Base-by-base conservation (phyloP, 2,888 invertebrate genomes). In the Chrysomela aeneicollis region DNA sequence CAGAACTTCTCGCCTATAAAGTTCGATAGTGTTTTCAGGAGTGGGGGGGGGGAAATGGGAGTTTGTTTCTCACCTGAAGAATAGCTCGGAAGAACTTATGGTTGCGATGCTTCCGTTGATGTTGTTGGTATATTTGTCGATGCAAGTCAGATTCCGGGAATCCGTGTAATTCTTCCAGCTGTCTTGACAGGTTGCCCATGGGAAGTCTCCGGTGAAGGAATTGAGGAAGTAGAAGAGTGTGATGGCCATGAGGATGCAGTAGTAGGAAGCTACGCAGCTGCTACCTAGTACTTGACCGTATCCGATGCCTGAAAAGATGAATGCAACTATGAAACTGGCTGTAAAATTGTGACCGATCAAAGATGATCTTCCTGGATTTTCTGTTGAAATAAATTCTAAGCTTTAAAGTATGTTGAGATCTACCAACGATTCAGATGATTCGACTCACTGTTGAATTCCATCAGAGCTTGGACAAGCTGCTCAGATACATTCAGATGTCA, bases 161-260 rank as follows among this genome's bases (percentile, higher is more conserved):
- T 57, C 18, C 12, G 64, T 55, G 58, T 76, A 76, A 12, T 63
- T 61, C 0, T 79, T 78, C 90, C 90, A 90, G 49, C 84, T 84
- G 0, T 83, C 80, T 10, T 84, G 79, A 73, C 93, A 93, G n/a
- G 84, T 77, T 0, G 90, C 84, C 94, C 94, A 94, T 0, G 94
- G 94, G 55, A 94, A 82, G 0, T 87, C 85, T 0, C 86, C 74
- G 2, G 87, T 87, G 78, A 92, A 93, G 59, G 93, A 93, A 76
- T 89, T 87, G 9, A 87, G 81, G 72, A 94, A 83, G 81, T 93
- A 94, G 81, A 87, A 92, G 10, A 93, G 74, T 8, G 91, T 91
- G 26, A 93, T 80, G 0, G 90, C 90, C 84, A 93, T 88, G 55
- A 93, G 83, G 0, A 90, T 88, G 58, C 90, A 90, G 79, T 93